Evolutionary conservation across 23 tunicate genomes (phyloP), one percentile per base, ranked within the genome.

Genomic region (Phallusia fumigata): DNA sequence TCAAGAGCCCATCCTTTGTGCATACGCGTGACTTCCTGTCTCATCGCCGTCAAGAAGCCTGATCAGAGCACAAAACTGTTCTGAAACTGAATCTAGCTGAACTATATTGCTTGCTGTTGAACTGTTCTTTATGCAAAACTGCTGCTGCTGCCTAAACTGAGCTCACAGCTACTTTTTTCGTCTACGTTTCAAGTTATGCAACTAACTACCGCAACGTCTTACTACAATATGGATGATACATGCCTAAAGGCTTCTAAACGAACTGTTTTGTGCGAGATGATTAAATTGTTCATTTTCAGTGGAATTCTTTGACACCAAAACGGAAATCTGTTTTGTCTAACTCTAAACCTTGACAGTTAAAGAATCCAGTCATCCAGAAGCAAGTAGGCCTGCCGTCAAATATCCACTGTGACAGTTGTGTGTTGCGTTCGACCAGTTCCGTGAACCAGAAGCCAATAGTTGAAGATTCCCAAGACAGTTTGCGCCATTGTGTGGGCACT

Each of bases 361-460:
- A 96, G 83, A 96, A 96, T 75, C 99, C 99, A 52, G 99, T 96
- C 99, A 96, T 96, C 99, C 99, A 96, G 80, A 96, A 96, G 83
- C 96, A 96, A 19, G 78, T 85, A 12, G 99, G 99, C 76, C 99
- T 76, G 53, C 89, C 91, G 12, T 96, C 99, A 73, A 91, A 96
- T 45, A 91, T 82, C 99, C 99, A 96, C 30, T 78, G 32, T 6
- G 93, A 85, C 33, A 96, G 82, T 79, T 96, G 99, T 36, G 89
- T 82, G 83, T 96, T 91, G 1, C 99, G 76, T 64, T 96, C 99
- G 21, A 90, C 36, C 36, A 96, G 69, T 78, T 96, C 99, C 24
- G 99, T 90, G 76, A 96, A 96, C 99, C 99, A 96, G 88, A 96
- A 96, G 0, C 99, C 99, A 44, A 96, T 91, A 40, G 99, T 91